phyloP scores from a whole-genome alignment of 2,113 vertebrate genomes.

The Prionailurus bengalensis region DNA sequence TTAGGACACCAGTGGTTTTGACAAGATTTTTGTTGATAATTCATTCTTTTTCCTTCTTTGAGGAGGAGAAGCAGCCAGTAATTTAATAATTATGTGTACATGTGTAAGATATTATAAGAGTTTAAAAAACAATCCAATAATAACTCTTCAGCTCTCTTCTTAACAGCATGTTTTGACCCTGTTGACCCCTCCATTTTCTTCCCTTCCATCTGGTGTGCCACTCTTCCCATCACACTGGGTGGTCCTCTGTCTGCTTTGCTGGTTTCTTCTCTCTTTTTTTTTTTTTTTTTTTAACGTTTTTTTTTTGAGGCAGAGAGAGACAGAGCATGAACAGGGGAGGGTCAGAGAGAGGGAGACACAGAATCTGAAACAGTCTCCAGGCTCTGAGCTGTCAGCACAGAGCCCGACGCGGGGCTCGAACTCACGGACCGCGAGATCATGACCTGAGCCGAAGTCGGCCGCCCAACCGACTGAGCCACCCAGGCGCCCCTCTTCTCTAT shows the following conservation, averaged over 20 bases:
- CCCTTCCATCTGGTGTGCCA: too few relatives aligned
- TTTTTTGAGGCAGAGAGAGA: too few relatives aligned
- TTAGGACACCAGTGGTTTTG: neutral
- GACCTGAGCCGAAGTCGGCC: too few relatives aligned
- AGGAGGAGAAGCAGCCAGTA: neutral
- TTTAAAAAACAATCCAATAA: neutral
- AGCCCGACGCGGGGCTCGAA: too few relatives aligned
- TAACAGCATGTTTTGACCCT: neutral
- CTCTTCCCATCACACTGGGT: neutral
- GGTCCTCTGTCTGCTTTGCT: neutral
- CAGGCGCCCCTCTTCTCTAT: neutral
- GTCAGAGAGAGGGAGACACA: too few relatives aligned
- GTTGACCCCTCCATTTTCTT: fast-evolving
- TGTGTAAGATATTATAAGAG: neutral
- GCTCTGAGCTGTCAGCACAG: too few relatives aligned
- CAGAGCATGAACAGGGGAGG: too few relatives aligned
- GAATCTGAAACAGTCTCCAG: too few relatives aligned
- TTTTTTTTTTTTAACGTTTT: neutral
- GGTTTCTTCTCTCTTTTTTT: neutral
- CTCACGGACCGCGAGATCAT: too few relatives aligned
- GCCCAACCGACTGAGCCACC: too few relatives aligned
- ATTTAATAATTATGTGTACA: neutral
- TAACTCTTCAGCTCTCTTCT: neutral
- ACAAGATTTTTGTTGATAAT: neutral
- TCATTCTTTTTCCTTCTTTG: neutral